Base-by-base conservation (phyloP, 1,140 invertebrate genomes). In the Bombus consobrinus region DNA sequence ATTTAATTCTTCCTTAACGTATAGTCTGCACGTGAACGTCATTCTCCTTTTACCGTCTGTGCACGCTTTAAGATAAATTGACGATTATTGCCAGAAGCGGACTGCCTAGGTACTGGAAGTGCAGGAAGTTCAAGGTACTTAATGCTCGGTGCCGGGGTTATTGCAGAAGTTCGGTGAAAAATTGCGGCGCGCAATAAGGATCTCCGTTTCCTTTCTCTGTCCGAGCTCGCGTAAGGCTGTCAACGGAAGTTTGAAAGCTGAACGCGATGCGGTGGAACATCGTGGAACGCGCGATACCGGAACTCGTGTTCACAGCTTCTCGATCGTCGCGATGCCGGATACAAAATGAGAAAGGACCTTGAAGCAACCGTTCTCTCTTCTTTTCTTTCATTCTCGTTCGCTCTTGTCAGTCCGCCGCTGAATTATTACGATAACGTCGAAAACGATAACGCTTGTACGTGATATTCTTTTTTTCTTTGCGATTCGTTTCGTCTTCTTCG, bases 21-120 rank as follows among this genome's bases (percentile, higher is more conserved):
- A 73, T 62, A 79, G 75, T 43, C 53, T 28, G 72, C 86, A 77
- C 79, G 85, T 82, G 77, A 75, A 86, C 77, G 86, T 59, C 81
- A 34, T 32, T n/a, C 22, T 43, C 74, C 69, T 47, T 69, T 57
- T 47, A 39, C 57, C 76, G 47, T 34, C 68, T 72, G 68, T 59
- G 47, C 68, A 71, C 87, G 87, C 68, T 86, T 78, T 59, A 76
- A 84, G 80, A 89, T 89, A 85, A 90, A 90, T 90, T 89, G 89
- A 90, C 88, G 88, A 90, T 90, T 90, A 89, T 89, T 89, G 88
- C 77, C 88, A 84, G 85, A 57, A 87, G 80, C 76, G 81, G 77
- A 81, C 62, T 81, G 68, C 73, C 59, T 77, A 82, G 81, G 75
- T 89, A 83, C 77, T 75, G 47, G 71, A 89, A 87, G 85, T 81